Conservation (phyloP, 2,888 invertebrate species). For the Tipula vernalis region DNA sequence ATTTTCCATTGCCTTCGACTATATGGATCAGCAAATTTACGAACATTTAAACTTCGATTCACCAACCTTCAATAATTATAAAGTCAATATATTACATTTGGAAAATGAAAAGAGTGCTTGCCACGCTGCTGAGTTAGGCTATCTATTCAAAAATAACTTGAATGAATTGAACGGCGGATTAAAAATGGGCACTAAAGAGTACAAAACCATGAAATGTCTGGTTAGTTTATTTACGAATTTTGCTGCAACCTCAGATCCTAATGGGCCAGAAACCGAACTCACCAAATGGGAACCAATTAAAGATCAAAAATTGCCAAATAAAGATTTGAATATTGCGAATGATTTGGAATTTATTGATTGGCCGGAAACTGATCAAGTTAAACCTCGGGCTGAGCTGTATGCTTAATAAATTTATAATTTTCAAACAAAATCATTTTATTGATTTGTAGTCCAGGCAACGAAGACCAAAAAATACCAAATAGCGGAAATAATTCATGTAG, state of each 20-base stretch:
- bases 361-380: conserved; percentile 26
- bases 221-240: conserved; percentile 29
- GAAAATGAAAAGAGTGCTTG: conserved; percentile 25
- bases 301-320: conserved; percentile 17
- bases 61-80: conserved; percentile 30
- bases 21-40: neutral
- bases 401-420: neutral
- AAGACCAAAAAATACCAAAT: too few species aligned
- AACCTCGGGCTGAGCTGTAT: conserved; percentile 29
- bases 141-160: conserved; percentile 24
- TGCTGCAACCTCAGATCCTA: conserved; percentile 27
- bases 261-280: conserved; percentile 16
- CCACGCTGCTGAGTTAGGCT: conserved; percentile 32
- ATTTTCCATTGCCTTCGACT: neutral
- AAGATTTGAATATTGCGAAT: conserved; percentile 27
- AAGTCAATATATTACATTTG: neutral
- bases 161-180: neutral
- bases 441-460: too few species aligned
- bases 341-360: conserved; percentile 22
- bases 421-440: too few species aligned
- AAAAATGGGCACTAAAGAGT: conserved; percentile 19
- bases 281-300: conserved; percentile 16
- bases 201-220: conserved; percentile 24
- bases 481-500: too few species aligned
- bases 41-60: conserved; percentile 24